Conservation (phyloP, 2,113 vertebrate genomes). For the Ptilonorhynchus violaceus region DNA sequence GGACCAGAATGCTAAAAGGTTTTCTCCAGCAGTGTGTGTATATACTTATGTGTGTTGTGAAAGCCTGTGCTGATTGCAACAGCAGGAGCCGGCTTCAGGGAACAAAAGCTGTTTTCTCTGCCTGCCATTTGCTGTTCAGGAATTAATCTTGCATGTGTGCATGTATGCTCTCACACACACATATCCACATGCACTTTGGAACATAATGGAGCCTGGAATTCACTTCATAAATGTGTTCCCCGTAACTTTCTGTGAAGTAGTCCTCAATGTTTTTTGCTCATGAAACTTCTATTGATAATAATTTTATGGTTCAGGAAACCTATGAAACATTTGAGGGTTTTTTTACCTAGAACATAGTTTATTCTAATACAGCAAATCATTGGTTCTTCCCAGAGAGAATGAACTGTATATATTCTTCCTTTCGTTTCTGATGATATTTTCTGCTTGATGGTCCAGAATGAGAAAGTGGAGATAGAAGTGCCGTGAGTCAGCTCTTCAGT, state of each 20-base stretch:
- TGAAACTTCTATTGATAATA: background rate
- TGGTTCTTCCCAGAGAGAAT: background rate
- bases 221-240: background rate
- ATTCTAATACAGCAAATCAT: background rate
- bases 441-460: background rate
- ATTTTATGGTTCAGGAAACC: background rate
- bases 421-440: background rate
- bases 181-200: background rate
- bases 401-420: background rate
- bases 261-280: background rate
- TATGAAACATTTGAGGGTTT: background rate
- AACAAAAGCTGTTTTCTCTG: conserved; percentile 50
- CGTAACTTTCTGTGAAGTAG: background rate
- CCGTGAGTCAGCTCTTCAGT: background rate
- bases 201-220: background rate
- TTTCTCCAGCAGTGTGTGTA: conserved; percentile 40
- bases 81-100: conserved; percentile 56
- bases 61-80: conserved; percentile 56
- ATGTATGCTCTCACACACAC: background rate
- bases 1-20: conserved; percentile 25
- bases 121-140: conserved; percentile 8
- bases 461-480: background rate
- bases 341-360: background rate
- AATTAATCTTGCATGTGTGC: conserved; percentile 3
- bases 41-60: conserved; percentile 14